Evolutionary conservation across 2,888 invertebrate genomes (phyloP).

Genomic region (Chelonus formosanus): DNA sequence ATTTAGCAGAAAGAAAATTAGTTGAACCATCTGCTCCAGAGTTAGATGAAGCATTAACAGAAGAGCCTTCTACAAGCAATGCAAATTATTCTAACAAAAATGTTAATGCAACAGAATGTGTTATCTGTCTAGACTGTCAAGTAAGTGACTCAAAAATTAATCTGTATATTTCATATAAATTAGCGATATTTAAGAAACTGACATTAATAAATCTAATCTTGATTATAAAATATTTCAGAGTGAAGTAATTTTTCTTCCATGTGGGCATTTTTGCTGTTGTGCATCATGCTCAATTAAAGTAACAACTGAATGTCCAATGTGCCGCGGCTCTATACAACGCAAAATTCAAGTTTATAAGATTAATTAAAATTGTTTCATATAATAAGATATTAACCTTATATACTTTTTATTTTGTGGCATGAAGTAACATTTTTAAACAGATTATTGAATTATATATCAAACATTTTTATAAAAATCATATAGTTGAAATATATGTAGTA

Average conservation of each 20-base stretch:
- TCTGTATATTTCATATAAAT: not conserved
- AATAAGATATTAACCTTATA: too few species aligned
- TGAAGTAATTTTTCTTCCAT: slow-evolving; percentile 83
- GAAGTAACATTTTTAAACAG: too few species aligned
- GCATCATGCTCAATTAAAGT: slow-evolving; percentile 72
- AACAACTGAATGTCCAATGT: slow-evolving; percentile 79
- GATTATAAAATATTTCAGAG: slow-evolving; percentile 68
- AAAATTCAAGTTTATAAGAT: slow-evolving; percentile 74
- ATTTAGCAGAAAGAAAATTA: slow-evolving; percentile 61
- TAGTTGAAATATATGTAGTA: too few species aligned
- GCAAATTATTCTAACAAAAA: slow-evolving; percentile 51
- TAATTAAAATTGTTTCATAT: not conserved
- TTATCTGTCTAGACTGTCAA: slow-evolving; percentile 81
- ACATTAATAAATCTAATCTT: not conserved
- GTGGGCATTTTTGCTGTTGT: slow-evolving; percentile 89
- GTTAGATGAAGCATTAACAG: slow-evolving; percentile 45
- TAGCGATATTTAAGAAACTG: too few species aligned
- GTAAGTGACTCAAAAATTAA: slow-evolving; percentile 64
- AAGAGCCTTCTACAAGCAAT: slow-evolving; percentile 54
- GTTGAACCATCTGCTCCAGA: too few species aligned
- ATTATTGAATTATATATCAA: too few species aligned
- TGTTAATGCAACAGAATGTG: slow-evolving; percentile 75
- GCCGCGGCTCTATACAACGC: slow-evolving; percentile 75
- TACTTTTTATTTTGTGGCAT: too few species aligned
- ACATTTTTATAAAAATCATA: too few species aligned